These are phyloP conservation scores for Apocheima hispidaria DNA, from an alignment of 2,888 invertebrate genomes.

Conservation along the genomic window DNA sequence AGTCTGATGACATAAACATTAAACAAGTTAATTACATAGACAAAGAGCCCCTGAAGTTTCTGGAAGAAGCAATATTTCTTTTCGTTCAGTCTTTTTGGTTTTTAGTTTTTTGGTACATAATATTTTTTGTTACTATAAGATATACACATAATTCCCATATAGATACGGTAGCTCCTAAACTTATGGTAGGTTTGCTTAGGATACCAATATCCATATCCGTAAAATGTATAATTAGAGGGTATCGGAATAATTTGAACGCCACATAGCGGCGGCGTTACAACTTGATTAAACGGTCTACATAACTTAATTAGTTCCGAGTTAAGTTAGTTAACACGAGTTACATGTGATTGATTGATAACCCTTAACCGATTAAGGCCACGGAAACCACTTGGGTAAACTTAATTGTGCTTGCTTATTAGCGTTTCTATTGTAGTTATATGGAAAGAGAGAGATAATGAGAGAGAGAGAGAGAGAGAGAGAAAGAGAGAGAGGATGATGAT, in stretches of 20 bases:
- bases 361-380: not conserved
- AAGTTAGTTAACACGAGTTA: slow-evolving; percentile 10
- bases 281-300: slow-evolving; percentile 12
- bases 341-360: slow-evolving; percentile 17
- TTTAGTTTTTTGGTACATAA: too few species aligned
- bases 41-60: too few species aligned
- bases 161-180: not conserved
- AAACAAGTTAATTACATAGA: too few species aligned
- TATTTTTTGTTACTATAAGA: too few species aligned
- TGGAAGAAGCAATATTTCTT: too few species aligned
- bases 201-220: slow-evolving; percentile 7
- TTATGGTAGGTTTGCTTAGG: slow-evolving; percentile 1
- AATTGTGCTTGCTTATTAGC: not conserved
- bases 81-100: too few species aligned
- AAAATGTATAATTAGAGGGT: slow-evolving; percentile 13
- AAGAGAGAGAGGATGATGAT: not conserved
- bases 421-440: not conserved
- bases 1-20: too few species aligned
- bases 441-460: not conserved
- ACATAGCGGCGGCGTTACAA: slow-evolving; percentile 1
- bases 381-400: slow-evolving; percentile 2
- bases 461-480: not conserved
- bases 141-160: not conserved
- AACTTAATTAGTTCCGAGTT: slow-evolving; percentile 10
- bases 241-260: not conserved